These are phyloP conservation scores for Sebastes fasciatus DNA, from an alignment of 2,113 vertebrate genomes.

Conservation along the genomic window DNA sequence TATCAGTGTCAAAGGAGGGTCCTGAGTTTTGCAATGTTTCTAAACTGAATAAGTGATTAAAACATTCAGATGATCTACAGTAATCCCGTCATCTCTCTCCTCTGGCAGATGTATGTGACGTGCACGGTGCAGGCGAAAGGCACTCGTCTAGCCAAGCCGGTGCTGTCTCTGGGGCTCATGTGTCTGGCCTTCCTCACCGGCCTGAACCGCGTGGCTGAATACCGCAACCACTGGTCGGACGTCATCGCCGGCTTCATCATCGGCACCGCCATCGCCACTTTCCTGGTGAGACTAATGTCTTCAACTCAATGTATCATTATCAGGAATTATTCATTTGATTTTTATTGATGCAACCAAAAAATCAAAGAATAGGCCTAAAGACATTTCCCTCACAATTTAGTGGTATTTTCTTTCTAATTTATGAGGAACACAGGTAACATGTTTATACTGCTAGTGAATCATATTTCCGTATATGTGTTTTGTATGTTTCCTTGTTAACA, in stretches of 20 bases:
- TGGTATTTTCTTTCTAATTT: too few species aligned
- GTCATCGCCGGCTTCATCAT: conserved; percentile 97
- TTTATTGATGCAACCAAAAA: too few species aligned
- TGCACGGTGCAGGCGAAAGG: conserved; percentile 95
- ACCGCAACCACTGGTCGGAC: conserved; percentile 98
- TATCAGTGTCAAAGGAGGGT: background rate
- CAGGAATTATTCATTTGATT: too few species aligned
- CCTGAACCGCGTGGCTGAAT: conserved; percentile 97
- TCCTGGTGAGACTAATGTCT: conserved; percentile 89
- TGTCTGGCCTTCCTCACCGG: conserved; percentile 97
- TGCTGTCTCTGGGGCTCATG: conserved; percentile 93
- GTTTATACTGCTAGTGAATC: too few species aligned
- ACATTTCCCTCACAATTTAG: too few species aligned
- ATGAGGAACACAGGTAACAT: too few species aligned
- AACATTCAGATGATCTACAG: background rate
- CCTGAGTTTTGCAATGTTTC: background rate
- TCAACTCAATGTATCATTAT: too few species aligned
- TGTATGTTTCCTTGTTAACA: too few species aligned
- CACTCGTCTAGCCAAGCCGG: conserved; percentile 95
- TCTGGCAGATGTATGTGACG: conserved; percentile 96
- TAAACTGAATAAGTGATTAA: background rate
- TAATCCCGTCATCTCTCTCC: conserved; percentile 11
- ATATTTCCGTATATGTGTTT: too few species aligned
- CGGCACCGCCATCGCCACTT: conserved; percentile 93
- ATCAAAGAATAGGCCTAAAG: too few species aligned